Evolutionary conservation across 2,888 invertebrate genomes (phyloP), one percentile per base, ranked within the genome.

Genomic region (Petrolisthes cinctipes): DNA sequence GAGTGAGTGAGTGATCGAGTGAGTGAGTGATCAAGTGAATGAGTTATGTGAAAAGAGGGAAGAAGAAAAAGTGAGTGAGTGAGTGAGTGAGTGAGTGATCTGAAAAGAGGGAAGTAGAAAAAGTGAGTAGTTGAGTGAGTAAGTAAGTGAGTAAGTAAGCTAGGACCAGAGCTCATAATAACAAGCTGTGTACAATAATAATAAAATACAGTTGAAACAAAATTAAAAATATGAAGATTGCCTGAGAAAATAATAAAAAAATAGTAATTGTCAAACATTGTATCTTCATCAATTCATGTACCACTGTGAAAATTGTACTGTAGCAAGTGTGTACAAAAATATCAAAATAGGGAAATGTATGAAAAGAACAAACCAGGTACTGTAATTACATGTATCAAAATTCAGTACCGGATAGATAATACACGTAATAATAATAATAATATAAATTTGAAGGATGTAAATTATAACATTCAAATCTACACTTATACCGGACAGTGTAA

Each of bases 111-210:
- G 7, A 71, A 81, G 51, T 20, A 80, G 37, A 37, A 2, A n/a
- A n/a, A n/a, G n/a, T n/a, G n/a, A n/a, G n/a, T n/a, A n/a, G n/a
- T n/a, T n/a, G n/a, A 76, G n/a, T 66, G 20, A 87, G 53, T 61
- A n/a, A 53, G 6, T n/a, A n/a, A n/a, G 53, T 20, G 51, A 37
- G 5, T 23, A 7, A 76, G 82, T 20, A 37, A 53, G 84, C 84
- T 53, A 87, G 86, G 86, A 87, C 83, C 86, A 73, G 57, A 80
- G 83, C 86, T 87, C 86, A 83, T 56, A 37, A 37, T 37, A 37
- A 37, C 37, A 83, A 37, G 73, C 61, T 56, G 51, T 75, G 51
- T 56, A 82, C 37, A 37, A 51, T 80, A 66, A 51, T 68, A 51
- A 54, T 68, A 17, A 23, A 68, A 79, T 68, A 57, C 20, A 54